Base-by-base conservation (phyloP, 2,797 vertebrate species). In the Paratrypauchen microcephalus region DNA sequence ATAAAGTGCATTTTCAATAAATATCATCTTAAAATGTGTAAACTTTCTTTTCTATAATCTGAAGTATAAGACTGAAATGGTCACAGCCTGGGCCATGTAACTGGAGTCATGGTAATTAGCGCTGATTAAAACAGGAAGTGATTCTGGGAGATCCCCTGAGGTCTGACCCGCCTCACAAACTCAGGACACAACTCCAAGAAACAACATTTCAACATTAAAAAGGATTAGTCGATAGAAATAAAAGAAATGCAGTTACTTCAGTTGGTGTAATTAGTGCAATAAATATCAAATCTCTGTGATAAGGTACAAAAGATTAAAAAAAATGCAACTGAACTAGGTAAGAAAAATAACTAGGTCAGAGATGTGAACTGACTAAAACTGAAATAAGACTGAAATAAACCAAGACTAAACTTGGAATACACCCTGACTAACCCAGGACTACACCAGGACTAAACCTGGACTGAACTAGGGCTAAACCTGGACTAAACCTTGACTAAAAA, bases 61-160 rank as follows among this genome's bases (percentile, higher is more conserved):
- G 58, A n/a, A n/a, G 54, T 24, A 24, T 0, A 9, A 32, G 3
- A 19, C n/a, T 23, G 59, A 18, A 41, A 62, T 6, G 15, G 60
- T 41, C 36, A 5, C 5, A 13, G 39, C 4, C 28, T 7, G 61
- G 45, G 13, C 26, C 62, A 15, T 18, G 62, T 26, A 64, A 64
- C 62, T 24, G 5, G 62, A 64, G 21, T 41, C 9, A 15, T 4
- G 9, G 62, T 28, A 47, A 64, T 64, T 64, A 64, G 39, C 41
- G 23, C 23, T 64, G 62, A 64, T 64, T 64, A 48, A 26, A 64
- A 64, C 23, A 24, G 62, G 62, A 64, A 64, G 41, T 48, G 21
- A 63, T 24, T 64, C 39, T 26, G 39, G 39, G 30, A 63, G 39
- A 47, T 15, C 60, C 60, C 60, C 36, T 13, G 60, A 62, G 60